phyloP scores from a whole-genome alignment of 2,888 invertebrate genomes.

The Hypomecis punctinalis region DNA sequence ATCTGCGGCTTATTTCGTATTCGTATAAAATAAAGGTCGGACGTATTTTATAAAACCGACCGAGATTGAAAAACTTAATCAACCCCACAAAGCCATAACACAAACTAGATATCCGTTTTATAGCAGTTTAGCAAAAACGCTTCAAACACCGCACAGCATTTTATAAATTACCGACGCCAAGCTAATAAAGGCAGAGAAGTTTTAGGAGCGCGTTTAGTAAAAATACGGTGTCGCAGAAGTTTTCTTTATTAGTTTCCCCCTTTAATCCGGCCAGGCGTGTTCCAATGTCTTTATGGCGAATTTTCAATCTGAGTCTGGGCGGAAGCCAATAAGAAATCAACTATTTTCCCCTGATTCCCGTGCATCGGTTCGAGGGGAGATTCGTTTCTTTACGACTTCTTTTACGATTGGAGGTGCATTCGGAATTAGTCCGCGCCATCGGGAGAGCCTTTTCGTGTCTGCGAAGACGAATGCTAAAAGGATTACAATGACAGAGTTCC shows the following conservation, averaged over 20 bases:
- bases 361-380: constrained; percentile 80
- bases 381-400: constrained; percentile 83
- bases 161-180: constrained; percentile 71
- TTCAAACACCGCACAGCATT: constrained; percentile 63
- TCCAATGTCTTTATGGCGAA: constrained; percentile 84
- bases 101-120: constrained; percentile 62
- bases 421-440: constrained; percentile 78
- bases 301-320: constrained; percentile 84
- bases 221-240: constrained; percentile 85
- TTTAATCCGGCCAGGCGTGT: constrained; percentile 83
- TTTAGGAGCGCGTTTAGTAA: constrained; percentile 79
- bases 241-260: constrained; percentile 85
- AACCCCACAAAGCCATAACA: constrained; percentile 58
- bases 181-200: constrained; percentile 78
- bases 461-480: constrained; percentile 79
- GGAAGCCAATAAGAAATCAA: constrained; percentile 85
- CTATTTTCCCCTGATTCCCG: constrained; percentile 82
- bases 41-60: constrained; percentile 46
- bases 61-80: constrained; percentile 65
- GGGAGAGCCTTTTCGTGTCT: constrained; percentile 82
- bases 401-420: constrained; percentile 85
- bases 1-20: constrained; percentile 8
- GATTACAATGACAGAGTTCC: constrained; percentile 74
- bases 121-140: constrained; percentile 57
- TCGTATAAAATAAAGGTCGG: constrained; percentile 26